A percentile compares a stretch with the other conserved stretches of the same genome.
phyloP scores from a whole-genome alignment of 2,888 invertebrate genomes.

The Apeira syringaria region DNA sequence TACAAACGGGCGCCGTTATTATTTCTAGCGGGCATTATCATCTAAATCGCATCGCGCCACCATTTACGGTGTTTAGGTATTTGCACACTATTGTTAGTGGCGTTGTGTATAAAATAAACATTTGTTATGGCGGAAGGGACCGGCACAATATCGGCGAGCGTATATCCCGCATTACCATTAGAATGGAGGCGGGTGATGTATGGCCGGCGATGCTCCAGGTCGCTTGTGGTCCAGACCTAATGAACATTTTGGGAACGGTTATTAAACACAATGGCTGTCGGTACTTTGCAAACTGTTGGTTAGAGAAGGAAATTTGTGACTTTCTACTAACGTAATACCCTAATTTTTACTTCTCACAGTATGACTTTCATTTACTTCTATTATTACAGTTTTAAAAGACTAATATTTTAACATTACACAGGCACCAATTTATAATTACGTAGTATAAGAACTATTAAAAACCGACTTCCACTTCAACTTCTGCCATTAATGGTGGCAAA shows the following conservation, averaged over 20 bases:
- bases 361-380: too few species aligned
- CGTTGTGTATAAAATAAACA: constrained; percentile 84
- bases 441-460: too few species aligned
- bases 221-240: constrained; percentile 32
- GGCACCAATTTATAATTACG: too few species aligned
- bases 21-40: constrained; percentile 77
- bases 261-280: constrained; percentile 18
- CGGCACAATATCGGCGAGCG: constrained; percentile 71
- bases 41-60: constrained; percentile 80
- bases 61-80: constrained; percentile 81
- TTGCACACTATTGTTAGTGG: constrained; percentile 83
- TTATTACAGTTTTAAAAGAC: too few species aligned
- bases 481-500: too few species aligned
- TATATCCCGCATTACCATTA: constrained; percentile 79
- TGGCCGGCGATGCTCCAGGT: constrained; percentile 50
- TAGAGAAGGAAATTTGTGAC: too few species aligned
- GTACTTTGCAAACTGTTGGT: constrained; percentile 3
- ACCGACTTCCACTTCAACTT: too few species aligned
- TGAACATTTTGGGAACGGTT: constrained; percentile 33
- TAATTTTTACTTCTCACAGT: too few species aligned
- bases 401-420: too few species aligned
- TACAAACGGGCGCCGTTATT: constrained; percentile 69
- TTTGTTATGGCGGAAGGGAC: constrained; percentile 77
- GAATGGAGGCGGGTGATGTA: constrained; percentile 78
- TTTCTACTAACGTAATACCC: too few species aligned